phyloP scores from a whole-genome alignment of 2,113 vertebrate genomes.

The Arothron firmamentum region DNA sequence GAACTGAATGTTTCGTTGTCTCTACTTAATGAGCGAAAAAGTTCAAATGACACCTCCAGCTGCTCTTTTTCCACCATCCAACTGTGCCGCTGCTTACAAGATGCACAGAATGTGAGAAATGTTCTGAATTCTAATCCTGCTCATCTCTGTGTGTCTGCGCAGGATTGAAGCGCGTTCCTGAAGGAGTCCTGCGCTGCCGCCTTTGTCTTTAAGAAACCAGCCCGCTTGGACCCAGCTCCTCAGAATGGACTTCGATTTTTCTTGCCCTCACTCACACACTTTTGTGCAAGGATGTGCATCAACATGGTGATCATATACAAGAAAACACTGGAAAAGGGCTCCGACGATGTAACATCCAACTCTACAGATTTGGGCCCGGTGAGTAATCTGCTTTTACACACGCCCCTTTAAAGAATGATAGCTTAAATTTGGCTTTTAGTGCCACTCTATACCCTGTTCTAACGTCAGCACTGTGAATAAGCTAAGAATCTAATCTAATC shows the following conservation, averaged over 20 bases:
- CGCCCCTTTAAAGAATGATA: not conserved
- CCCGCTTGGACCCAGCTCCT: conserved; percentile 37
- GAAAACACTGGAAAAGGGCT: conserved; percentile 83
- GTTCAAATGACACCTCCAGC: too few relatives aligned
- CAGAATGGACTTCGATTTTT: conserved; percentile 55
- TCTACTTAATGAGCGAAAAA: too few relatives aligned
- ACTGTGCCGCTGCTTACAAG: conserved; percentile 33
- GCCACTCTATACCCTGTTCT: too few relatives aligned
- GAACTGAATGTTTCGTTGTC: too few relatives aligned
- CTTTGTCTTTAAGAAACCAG: conserved; percentile 46
- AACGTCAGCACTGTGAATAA: not conserved
- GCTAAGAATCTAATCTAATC: conserved; percentile 6
- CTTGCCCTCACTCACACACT: conserved; percentile 51
- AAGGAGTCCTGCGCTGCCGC: conserved; percentile 33
- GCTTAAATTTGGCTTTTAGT: conserved; percentile 6
- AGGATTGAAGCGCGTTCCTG: conserved; percentile 66
- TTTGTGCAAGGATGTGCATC: conserved; percentile 67
- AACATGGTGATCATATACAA: conserved; percentile 89
- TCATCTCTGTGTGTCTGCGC: conserved; percentile 50
- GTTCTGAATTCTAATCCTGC: conserved; percentile 53
- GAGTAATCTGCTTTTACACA: conserved; percentile 53
- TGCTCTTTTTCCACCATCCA: conserved; percentile 11
- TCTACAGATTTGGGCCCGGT: conserved; percentile 76
- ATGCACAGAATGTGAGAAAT: conserved; percentile 52
- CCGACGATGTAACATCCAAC: conserved; percentile 77